A percentile compares a stretch with the other conserved stretches of the same genome.
Conservation (phyloP, 2,797 vertebrate genomes). For the Silurus aristotelis region DNA sequence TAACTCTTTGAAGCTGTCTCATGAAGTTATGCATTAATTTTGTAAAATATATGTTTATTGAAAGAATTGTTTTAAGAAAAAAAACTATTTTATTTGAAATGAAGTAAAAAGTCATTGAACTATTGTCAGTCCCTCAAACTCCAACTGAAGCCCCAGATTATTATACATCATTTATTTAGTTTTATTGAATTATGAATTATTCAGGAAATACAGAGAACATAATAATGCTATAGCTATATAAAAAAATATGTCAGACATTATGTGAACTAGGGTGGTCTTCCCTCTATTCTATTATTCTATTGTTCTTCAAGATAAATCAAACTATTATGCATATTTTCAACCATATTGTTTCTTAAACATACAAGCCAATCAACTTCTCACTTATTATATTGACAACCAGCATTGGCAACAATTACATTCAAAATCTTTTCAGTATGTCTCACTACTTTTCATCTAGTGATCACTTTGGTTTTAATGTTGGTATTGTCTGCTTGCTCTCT, state of each 20-base stretch:
- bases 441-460: constrained; percentile 12
- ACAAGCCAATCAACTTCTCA: neutral
- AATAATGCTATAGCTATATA: too few relatives aligned
- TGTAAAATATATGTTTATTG: neutral
- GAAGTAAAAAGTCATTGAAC: neutral
- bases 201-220: neutral
- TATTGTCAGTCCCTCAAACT: neutral
- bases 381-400: neutral
- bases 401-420: neutral
- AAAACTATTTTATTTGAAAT: too few relatives aligned
- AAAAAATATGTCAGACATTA: too few relatives aligned
- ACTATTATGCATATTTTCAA: too few relatives aligned
- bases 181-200: neutral
- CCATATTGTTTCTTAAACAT: too few relatives aligned
- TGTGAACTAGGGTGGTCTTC: too few relatives aligned
- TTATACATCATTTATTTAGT: neutral
- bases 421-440: constrained; percentile 11
- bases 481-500: constrained; percentile 43
- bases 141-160: neutral
- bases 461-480: constrained; percentile 47
- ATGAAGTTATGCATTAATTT: neutral
- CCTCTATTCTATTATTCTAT: too few relatives aligned
- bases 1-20: neutral
- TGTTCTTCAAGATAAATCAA: neutral
- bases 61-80: too few relatives aligned